Evolutionary conservation across 1,140 invertebrate genomes (phyloP), one percentile per base, ranked within the genome.

Genomic region (Thaumetopoea pityocampa): DNA sequence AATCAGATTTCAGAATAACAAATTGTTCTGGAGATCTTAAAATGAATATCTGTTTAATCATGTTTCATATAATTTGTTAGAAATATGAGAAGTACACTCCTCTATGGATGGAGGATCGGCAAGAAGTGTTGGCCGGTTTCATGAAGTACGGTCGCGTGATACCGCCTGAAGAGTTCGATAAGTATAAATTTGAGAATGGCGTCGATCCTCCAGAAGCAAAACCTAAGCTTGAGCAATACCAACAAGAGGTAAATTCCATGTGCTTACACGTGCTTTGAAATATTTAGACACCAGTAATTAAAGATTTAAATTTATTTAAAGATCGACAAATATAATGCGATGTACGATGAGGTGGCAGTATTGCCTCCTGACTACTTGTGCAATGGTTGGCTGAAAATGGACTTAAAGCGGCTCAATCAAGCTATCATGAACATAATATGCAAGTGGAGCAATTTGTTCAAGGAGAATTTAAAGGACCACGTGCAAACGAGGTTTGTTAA

Each of bases 391-490:
- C 85, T 96, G 5, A 84, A 87, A 47, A 72, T 95, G 0, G 90
- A 95, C 54, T 69, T 92, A 7, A 88, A 82, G 35, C 88, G 90
- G 22, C 91, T 96, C 37, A 94, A 94, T 59, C 90, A 93, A 46
- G 86, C 87, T 23, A 86, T 96, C 3, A 87, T 95, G 56, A 92
- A 92, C 53, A 89, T 89, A 28, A 88, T 94, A 30, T 91, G 91
- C 60, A 90, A 91, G 49, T 95, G 94, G 93, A 90, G 90, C 29
- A 90, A 90, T 51, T 85, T 93, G 51, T 92, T 93, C 58, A 95
- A 96, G 60, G 88, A 91, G 40, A 88, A 95, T 83, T 74, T 96
- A 1, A 88, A 92, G 43, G 87, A 94, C 48, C 87, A 90, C 55
- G 92, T 94, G 0, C 90, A 89, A 23, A 89, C 61, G 0, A 87